Evolutionary conservation across 2,113 vertebrate genomes (phyloP).

Genomic region (Meleagris gallopavo): DNA sequence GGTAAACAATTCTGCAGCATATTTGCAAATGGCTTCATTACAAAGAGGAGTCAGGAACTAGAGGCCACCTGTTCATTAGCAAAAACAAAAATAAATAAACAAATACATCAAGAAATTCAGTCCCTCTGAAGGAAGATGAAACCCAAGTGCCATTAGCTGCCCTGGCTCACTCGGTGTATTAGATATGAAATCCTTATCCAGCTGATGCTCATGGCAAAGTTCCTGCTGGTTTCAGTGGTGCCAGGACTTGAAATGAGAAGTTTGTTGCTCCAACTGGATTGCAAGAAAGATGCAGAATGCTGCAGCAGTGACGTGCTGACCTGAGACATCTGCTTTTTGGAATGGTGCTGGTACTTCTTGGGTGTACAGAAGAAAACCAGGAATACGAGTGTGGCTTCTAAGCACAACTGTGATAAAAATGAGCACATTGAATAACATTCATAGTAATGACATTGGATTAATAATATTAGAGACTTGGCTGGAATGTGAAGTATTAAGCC

Average conservation of each 20-base stretch:
- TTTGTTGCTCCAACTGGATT: fast-evolving
- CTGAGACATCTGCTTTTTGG: background rate
- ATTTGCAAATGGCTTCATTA: background rate
- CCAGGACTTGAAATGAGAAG: background rate
- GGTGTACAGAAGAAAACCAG: background rate
- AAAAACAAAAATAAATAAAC: background rate
- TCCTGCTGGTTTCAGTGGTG: background rate
- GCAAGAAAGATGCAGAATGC: background rate
- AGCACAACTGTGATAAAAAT: background rate
- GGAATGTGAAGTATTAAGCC: background rate
- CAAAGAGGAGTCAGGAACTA: background rate
- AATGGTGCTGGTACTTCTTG: background rate
- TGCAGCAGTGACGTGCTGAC: background rate
- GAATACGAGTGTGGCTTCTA: background rate
- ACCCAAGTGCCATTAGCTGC: background rate
- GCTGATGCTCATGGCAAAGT: background rate
- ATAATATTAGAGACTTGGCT: background rate
- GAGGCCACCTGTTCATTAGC: background rate
- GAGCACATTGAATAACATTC: background rate
- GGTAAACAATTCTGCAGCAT: background rate
- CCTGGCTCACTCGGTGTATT: background rate
- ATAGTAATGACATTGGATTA: background rate
- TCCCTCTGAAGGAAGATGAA: background rate
- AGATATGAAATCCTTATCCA: background rate
- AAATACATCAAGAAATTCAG: background rate